Evolutionary conservation across 2,113 vertebrate species (phyloP).

Genomic region (Brachypodius melanocephalos): DNA sequence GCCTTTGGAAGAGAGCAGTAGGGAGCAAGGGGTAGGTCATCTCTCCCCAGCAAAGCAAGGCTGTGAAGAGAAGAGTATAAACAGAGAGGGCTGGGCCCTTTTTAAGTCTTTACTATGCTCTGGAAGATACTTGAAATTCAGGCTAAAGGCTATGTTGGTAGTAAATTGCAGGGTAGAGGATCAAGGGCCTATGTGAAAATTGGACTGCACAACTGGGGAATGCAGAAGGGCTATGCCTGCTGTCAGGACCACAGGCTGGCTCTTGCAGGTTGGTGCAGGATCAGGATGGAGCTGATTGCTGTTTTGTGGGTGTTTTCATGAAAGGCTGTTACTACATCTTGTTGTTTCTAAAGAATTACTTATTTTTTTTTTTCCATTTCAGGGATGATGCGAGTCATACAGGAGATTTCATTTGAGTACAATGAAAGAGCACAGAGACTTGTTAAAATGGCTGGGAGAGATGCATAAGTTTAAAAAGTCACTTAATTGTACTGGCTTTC

Average conservation of each 20-base stretch:
- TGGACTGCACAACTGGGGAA: background rate
- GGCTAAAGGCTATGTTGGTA: background rate
- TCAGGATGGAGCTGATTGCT: background rate
- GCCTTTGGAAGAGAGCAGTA: background rate
- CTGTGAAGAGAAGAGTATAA: background rate
- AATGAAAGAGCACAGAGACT: background rate
- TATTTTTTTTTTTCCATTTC: background rate
- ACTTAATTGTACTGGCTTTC: background rate
- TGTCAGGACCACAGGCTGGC: background rate
- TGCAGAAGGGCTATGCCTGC: background rate
- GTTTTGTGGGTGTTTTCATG: background rate
- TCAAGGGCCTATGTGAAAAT: background rate
- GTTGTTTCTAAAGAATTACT: background rate
- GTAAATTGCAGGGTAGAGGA: slow-evolving; percentile 21
- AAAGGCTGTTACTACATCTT: background rate
- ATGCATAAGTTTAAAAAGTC: background rate
- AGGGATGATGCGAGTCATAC: background rate
- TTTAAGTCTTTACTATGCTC: background rate
- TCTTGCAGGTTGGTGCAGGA: background rate
- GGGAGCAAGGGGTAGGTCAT: background rate
- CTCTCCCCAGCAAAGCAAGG: background rate
- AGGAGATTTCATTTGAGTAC: background rate
- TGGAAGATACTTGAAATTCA: background rate
- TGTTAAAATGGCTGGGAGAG: background rate
- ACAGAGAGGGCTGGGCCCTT: background rate